Conservation (phyloP, 1,140 invertebrate genomes). For the Drosophila tropicalis region DNA sequence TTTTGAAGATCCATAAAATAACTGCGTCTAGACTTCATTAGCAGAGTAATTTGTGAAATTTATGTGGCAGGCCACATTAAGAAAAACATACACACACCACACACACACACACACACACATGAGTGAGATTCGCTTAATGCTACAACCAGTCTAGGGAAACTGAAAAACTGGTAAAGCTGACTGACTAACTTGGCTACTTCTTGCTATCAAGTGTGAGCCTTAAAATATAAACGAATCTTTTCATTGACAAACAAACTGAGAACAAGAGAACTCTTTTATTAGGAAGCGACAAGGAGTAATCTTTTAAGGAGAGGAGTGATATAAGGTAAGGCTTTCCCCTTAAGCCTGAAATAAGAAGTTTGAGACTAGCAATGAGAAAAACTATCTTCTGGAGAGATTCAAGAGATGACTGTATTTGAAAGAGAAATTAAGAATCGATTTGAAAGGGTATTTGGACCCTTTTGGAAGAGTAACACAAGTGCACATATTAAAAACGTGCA, state of each 20-base stretch:
- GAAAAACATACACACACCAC: constrained; percentile 34
- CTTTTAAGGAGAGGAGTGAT: no score
- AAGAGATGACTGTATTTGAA: constrained; percentile 11
- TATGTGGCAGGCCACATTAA: constrained; percentile 76
- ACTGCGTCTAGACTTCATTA: constrained; percentile 75
- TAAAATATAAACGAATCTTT: constrained; percentile 5
- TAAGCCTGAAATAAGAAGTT: no score
- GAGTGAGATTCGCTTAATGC: constrained; percentile 5
- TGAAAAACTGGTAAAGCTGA: constrained; percentile 38
- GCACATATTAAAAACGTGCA: constrained; percentile 42
- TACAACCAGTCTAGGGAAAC: constrained; percentile 33
- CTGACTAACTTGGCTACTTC: background rate
- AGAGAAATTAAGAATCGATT: no score
- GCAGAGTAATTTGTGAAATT: constrained; percentile 76
- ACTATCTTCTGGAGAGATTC: constrained; percentile 16
- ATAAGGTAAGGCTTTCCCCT: no score
- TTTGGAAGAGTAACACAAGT: constrained; percentile 16
- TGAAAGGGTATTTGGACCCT: no score
- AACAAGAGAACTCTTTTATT: no score
- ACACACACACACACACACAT: background rate
- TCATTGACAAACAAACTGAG: background rate
- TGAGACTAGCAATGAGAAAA: no score
- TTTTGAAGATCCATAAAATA: constrained; percentile 44
- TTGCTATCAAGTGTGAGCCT: background rate
- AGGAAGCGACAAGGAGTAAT: no score